Evolutionary conservation across 2,797 vertebrate genomes (phyloP), one percentile per base, ranked within the genome.

Genomic region (Loriculus beryllinus): DNA sequence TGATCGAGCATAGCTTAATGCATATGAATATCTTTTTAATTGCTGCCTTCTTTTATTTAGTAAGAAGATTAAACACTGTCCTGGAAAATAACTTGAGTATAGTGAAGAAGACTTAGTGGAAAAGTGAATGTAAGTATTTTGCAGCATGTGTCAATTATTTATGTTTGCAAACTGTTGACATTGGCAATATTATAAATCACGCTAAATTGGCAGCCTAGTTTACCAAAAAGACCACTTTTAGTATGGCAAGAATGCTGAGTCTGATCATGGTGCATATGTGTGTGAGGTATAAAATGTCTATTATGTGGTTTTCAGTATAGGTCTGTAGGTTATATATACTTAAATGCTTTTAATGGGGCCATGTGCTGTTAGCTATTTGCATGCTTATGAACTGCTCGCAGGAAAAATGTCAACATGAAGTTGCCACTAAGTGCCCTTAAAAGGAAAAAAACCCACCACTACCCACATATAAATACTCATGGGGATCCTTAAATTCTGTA

Each of bases 101-200:
- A 93, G 90, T 83, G 81, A 93, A 92, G 92, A 94, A 80, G 56
- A 82, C 42, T 29, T 72, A 62, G 87, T 49, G 51, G 87, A 89
- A 91, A 92, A 92, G 94, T 94, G 92, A 96, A 96, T 94, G 96
- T 96, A 93, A 97, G 97, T 97, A 67, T 80, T 92, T 93, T 62
- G 71, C 13, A 83, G 40, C 51, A 45, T 67, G 7, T 78, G 35
- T 25, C 60, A 45, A 57, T 86, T 93, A 75, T 57, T 85, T 83
- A 33, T 90, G 17, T 88, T 91, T 90, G 81, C 64, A 77, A 60
- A n/a, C 14, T 21, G n/a, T 31, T 92, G 56, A 57, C 42, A 60
- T 17, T 54, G 33, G 6, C 57, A 51, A 17, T 79, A 39, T 8
- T 65, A 62, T 51, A 82, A 62, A 78, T 69, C 31, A 11, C 63